These are phyloP conservation scores for Eremophila alpestris DNA, from an alignment of 2,797 vertebrate genomes.

Conservation along the genomic window DNA sequence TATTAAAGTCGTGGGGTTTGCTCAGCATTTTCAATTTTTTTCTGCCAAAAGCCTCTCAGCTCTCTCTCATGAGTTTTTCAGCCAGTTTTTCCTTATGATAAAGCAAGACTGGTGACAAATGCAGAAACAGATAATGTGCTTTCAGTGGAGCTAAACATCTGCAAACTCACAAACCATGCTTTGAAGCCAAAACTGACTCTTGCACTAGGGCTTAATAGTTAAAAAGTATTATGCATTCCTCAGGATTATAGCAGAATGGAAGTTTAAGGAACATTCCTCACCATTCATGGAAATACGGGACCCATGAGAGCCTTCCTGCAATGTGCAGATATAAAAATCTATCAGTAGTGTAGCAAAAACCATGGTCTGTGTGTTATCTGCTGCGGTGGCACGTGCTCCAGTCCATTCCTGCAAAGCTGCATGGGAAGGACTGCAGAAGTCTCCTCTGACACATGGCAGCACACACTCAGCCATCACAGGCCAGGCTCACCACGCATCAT, in stretches of 20 bases:
- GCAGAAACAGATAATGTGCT: background rate
- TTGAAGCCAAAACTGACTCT: background rate
- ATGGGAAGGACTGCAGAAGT: background rate
- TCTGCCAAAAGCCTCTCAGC: background rate
- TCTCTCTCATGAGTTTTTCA: background rate
- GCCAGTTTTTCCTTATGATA: background rate
- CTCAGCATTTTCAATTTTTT: background rate
- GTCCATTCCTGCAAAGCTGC: background rate
- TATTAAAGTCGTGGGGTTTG: background rate
- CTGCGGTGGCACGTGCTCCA: rapidly evolving
- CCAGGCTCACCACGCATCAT: background rate
- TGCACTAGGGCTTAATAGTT: background rate
- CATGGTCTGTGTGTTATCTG: background rate
- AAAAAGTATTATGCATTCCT: background rate
- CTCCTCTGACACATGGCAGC: background rate
- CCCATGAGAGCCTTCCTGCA: background rate
- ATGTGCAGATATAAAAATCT: background rate
- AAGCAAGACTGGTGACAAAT: background rate
- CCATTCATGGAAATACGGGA: background rate
- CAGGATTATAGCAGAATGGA: background rate
- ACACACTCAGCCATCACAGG: background rate
- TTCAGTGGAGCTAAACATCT: background rate
- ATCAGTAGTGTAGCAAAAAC: background rate
- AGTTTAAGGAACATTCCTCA: background rate
- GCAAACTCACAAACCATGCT: background rate